Evolutionary conservation across 2,113 vertebrate genomes (phyloP).

Genomic region (Osmerus mordax): DNA sequence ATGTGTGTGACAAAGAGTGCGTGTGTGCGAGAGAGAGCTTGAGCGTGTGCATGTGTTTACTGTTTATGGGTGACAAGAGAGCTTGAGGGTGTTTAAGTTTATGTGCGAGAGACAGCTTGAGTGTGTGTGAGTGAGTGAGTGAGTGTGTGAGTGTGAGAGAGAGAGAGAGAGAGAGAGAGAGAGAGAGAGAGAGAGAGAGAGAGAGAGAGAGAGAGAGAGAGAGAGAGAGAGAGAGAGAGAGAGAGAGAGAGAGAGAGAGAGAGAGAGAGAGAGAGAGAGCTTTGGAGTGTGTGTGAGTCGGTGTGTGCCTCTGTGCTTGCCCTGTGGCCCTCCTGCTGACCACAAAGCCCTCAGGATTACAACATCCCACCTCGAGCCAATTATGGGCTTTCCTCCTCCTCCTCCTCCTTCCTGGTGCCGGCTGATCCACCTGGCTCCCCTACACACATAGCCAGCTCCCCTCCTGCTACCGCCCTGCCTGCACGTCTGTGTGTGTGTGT

Average conservation of each 20-base stretch:
- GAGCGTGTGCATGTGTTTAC: no score
- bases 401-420: conserved; percentile 1
- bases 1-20: no score
- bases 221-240: background rate
- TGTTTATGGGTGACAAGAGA: no score
- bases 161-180: background rate
- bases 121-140: background rate
- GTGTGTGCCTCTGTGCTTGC: conserved; percentile 2
- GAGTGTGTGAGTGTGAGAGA: background rate
- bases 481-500: background rate
- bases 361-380: conserved; percentile 53
- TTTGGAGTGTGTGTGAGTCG: background rate
- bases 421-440: background rate
- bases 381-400: conserved; percentile 54
- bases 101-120: background rate
- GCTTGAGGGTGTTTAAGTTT: background rate
- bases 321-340: background rate
- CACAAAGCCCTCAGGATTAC: conserved; percentile 57
- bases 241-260: no score
- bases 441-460: background rate
- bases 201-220: background rate
- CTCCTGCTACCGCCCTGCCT: background rate
- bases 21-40: no score
- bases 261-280: background rate
- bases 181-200: background rate